A percentile compares a stretch with the other conserved stretches of the same genome.
phyloP scores from a whole-genome alignment of 2,888 invertebrate species.

The Eupeodes luniger region DNA sequence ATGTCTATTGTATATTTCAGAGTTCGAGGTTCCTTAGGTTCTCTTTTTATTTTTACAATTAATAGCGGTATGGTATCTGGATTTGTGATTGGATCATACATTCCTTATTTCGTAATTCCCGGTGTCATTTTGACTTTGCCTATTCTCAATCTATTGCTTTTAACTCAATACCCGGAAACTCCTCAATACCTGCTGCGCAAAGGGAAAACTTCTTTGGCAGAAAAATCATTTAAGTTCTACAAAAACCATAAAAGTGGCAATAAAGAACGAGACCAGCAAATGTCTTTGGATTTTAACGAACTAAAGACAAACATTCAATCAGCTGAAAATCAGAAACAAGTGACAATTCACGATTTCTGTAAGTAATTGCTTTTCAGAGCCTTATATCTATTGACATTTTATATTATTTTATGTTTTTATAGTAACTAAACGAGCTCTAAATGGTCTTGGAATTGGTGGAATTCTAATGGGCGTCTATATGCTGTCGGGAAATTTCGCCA shows the following conservation, averaged over 20 bases:
- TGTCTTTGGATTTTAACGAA: neutral
- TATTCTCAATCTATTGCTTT: conserved; percentile 77
- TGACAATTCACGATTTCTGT: neutral
- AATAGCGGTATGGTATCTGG: conserved; percentile 78
- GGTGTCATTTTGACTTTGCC: conserved; percentile 77
- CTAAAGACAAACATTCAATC: neutral
- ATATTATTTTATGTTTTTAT: conserved; percentile 51
- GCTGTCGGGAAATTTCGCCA: conserved; percentile 80
- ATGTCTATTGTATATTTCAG: conserved; percentile 65
- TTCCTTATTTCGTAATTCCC: conserved; percentile 79
- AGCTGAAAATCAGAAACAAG: neutral
- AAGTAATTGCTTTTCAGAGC: neutral
- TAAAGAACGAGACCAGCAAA: neutral
- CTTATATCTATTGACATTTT: neutral
- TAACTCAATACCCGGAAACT: conserved; percentile 79
- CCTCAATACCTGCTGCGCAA: conserved; percentile 78
- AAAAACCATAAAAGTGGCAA: conserved; percentile 71
- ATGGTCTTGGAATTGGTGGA: conserved; percentile 78
- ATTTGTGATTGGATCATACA: conserved; percentile 78
- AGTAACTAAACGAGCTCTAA: conserved; percentile 79
- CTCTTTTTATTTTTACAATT: conserved; percentile 78
- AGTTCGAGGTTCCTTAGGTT: conserved; percentile 81
- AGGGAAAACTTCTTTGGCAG: conserved; percentile 77
- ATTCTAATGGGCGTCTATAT: conserved; percentile 80
- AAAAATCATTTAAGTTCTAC: conserved; percentile 78